Conservation (phyloP, 2,888 invertebrate species). For the Nephrotoma guestfalica region DNA sequence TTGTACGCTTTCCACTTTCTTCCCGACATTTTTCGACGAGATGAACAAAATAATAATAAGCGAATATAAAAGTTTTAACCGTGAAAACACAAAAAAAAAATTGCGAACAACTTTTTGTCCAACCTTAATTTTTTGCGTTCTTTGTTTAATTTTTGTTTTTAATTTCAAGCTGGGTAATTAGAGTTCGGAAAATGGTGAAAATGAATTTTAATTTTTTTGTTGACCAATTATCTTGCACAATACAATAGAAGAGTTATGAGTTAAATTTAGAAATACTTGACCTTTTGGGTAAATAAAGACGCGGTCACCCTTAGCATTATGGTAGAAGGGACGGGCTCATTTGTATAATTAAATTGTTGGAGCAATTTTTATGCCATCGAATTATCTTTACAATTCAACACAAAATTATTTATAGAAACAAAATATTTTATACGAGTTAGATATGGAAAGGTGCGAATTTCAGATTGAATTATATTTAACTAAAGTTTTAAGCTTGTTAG, state of each 20-base stretch:
- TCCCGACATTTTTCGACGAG: background rate
- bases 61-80: background rate
- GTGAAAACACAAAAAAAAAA: background rate
- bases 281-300: background rate
- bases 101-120: background rate
- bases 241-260: background rate
- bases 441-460: too few relatives aligned
- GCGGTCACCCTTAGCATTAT: too few relatives aligned
- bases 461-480: too few relatives aligned
- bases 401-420: too few relatives aligned
- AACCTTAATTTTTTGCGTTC: background rate
- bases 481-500: too few relatives aligned
- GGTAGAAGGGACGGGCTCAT: too few relatives aligned
- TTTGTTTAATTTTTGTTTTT: background rate
- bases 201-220: background rate
- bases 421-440: too few relatives aligned
- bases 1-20: background rate
- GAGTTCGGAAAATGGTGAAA: background rate
- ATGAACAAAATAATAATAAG: background rate
- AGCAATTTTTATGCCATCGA: too few relatives aligned
- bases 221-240: background rate
- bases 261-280: background rate
- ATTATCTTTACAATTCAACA: too few relatives aligned
- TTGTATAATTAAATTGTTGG: too few relatives aligned
- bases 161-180: background rate